Conservation (phyloP, 1,140 invertebrate species). For the Brachionus asplanchnoidis region DNA sequence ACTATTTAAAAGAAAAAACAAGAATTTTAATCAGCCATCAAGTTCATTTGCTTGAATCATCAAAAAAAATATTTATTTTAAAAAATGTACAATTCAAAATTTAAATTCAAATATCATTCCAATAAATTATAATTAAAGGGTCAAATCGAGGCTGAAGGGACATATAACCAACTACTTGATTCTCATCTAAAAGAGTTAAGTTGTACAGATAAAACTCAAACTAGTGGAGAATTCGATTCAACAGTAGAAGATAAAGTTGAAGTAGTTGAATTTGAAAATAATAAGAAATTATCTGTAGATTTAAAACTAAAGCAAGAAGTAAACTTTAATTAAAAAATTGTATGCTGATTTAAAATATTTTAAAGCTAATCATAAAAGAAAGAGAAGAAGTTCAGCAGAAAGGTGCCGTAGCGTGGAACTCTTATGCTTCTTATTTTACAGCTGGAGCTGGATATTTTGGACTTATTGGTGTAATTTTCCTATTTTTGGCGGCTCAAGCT, state of each 20-base stretch:
- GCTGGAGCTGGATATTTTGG: conserved; percentile 64
- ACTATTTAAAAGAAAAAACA: conserved; percentile 68
- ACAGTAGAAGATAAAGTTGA: not conserved
- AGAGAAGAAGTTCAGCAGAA: conserved; percentile 57
- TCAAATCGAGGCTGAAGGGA: conserved; percentile 51
- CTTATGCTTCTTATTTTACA: conserved; percentile 67
- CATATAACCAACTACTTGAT: conserved; percentile 53
- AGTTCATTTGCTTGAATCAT: conserved; percentile 71
- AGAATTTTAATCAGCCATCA: conserved; percentile 78
- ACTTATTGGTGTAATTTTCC: conserved; percentile 61
- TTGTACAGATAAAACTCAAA: conserved; percentile 45
- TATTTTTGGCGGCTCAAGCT: conserved; percentile 66
- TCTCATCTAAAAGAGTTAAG: conserved; percentile 55
- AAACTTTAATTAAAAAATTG: not conserved
- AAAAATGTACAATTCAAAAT: not conserved
- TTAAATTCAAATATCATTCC: not conserved
- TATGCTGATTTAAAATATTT: not conserved
- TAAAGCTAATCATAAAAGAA: conserved; percentile 43
- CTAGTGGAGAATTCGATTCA: conserved; percentile 42
- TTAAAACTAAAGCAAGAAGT: conserved; percentile 19
- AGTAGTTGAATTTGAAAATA: not conserved
- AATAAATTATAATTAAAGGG: conserved; percentile 44
- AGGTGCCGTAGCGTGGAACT: conserved; percentile 61
- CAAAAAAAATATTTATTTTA: conserved; percentile 63
- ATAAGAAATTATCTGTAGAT: not conserved